These are phyloP conservation scores for Megastigmus dorsalis DNA, from an alignment of 2,888 invertebrate species.

Conservation along the genomic window DNA sequence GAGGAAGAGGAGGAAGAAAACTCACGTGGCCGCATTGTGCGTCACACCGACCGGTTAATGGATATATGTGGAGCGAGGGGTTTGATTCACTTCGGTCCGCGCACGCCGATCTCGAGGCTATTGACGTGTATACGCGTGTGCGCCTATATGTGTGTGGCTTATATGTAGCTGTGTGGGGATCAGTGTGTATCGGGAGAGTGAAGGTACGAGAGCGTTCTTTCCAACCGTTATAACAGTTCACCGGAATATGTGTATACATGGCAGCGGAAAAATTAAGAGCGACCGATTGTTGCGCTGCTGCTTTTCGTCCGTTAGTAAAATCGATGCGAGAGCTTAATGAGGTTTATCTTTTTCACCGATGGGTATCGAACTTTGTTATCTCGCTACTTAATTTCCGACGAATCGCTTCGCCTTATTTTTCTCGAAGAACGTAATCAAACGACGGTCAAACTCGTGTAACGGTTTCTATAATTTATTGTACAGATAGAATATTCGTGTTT, in stretches of 20 bases:
- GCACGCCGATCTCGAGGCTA: constrained; percentile 21
- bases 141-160: neutral
- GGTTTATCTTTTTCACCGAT: constrained; percentile 3
- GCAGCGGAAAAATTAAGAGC: constrained; percentile 32
- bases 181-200: neutral
- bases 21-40: no score
- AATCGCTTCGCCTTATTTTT: constrained; percentile 13
- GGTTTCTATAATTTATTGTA: no score
- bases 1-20: neutral
- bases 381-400: neutral
- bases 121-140: neutral
- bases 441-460: no score
- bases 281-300: neutral
- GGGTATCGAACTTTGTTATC: constrained; percentile 9
- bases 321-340: constrained; percentile 35
- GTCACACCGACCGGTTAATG: no score
- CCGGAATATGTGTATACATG: no score
- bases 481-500: no score
- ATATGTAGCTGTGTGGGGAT: no score
- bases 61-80: neutral
- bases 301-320: neutral
- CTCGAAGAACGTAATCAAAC: no score
- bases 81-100: constrained; percentile 28
- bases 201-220: neutral
- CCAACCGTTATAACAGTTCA: neutral